phyloP scores from a whole-genome alignment of 2,888 invertebrate species.

The Agonopterix heracliana region DNA sequence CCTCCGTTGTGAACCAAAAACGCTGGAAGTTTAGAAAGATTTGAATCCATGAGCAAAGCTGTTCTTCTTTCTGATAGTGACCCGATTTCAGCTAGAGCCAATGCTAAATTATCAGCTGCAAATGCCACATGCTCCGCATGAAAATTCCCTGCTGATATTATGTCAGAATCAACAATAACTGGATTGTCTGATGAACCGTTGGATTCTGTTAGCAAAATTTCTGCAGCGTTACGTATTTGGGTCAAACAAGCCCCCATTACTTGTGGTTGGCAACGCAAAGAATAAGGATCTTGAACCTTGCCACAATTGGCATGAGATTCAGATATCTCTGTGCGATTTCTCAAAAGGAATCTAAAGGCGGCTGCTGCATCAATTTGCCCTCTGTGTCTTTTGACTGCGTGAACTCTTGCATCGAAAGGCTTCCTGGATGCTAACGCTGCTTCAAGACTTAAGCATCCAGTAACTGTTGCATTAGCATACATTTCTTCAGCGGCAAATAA shows the following conservation, averaged over 20 bases:
- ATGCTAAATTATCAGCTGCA: constrained; percentile 2
- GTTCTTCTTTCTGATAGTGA: constrained; percentile 2
- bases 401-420: neutral
- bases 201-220: neutral
- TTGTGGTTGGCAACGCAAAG: constrained; percentile 5
- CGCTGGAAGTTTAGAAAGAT: neutral
- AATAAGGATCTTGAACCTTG: constrained; percentile 6
- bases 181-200: constrained; percentile 4
- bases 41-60: constrained; percentile 3
- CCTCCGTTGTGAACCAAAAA: neutral
- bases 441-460: neutral
- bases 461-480: neutral
- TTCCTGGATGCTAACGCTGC: neutral
- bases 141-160: constrained; percentile 1
- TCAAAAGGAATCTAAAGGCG: neutral
- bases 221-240: constrained; percentile 3
- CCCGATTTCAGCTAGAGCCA: constrained; percentile 5
- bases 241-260: constrained; percentile 4
- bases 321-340: neutral
- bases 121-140: neutral
- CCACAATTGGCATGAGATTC: constrained; percentile 1
- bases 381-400: neutral
- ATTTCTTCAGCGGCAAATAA: neutral
- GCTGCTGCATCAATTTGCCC: neutral
- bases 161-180: neutral